A percentile compares a stretch with the other conserved stretches of the same genome.
Conservation (phyloP, 2,113 vertebrate species). For the Marcusenius ussheri region DNA sequence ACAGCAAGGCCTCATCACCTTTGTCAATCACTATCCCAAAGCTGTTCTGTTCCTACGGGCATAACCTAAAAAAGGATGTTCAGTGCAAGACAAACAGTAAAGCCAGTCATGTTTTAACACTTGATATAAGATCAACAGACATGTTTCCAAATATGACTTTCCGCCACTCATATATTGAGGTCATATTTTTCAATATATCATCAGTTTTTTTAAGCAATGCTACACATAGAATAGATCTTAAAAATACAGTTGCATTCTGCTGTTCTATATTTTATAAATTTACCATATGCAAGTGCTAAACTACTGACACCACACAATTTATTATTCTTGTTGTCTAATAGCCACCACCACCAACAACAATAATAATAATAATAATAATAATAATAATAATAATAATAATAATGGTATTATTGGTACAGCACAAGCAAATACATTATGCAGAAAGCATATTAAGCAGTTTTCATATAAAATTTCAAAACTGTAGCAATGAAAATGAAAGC, state of each 20-base stretch:
- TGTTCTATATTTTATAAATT: background rate
- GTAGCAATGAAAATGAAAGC: background rate
- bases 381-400: background rate
- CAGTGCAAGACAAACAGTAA: background rate
- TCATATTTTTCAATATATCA: background rate
- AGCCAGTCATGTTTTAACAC: background rate
- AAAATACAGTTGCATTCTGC: background rate
- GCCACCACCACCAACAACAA: background rate
- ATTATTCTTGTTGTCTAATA: background rate
- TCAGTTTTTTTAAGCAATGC: background rate
- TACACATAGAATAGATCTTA: background rate
- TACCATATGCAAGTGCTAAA: slow-evolving; percentile 4
- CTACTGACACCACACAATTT: background rate
- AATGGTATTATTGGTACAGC: background rate
- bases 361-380: background rate
- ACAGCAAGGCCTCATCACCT: background rate
- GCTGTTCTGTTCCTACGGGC: background rate
- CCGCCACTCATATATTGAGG: background rate
- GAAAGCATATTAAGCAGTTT: background rate
- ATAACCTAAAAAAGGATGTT: background rate
- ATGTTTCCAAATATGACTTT: background rate
- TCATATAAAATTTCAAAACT: background rate
- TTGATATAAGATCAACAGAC: background rate
- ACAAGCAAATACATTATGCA: background rate
- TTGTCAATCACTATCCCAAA: background rate